Base-by-base conservation (phyloP, 2,888 invertebrate species). In the Yponomeuta cagnagella region DNA sequence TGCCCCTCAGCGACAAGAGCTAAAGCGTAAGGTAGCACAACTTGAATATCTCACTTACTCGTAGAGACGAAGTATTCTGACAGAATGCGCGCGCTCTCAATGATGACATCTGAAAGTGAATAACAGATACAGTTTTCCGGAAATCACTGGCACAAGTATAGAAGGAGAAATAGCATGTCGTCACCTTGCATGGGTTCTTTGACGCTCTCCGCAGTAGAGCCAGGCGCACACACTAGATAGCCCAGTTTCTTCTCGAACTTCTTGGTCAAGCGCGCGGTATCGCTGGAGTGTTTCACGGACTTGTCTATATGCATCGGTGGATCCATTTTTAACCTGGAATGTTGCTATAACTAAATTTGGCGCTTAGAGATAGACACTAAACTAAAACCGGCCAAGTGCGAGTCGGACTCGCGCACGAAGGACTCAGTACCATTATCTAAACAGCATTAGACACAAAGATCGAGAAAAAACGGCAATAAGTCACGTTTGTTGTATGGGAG, bases 211-310 rank as follows among this genome's bases (percentile, higher is more conserved):
- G 74, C 12, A 0, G 70, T n/a, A 0, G 88, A 84, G 2, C 87
- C 88, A 0, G 48, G 74, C n/a, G 79, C 80, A 15, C 66, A 73
- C 31, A 90, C 86, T 1, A 90, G 73, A 0, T 70, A 52, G 70
- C 74, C 77, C 0, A 90, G 81, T 75, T 87, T 90, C 70, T 75
- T 81, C 73, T 90, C 90, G 70, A 91, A 88, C 76, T 90, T 90
- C 73, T 86, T 87, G 63, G 83, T 80, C n/a, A 91, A 82, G 1
- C 89, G 85, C 1, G 79, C 79, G 0, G 88, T 85, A 65, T 91
- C 90, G 0, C 77, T 77, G 2, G 88, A 83, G 48, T 87, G 85
- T 71, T 81, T 88, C 2, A 89, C 86, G 0, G 81, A 75, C 70
- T 85, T 87, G 70, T 87, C 86, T 6, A 86, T 83, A 74, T 80